phyloP scores from a whole-genome alignment of 2,797 vertebrate genomes.

The Aulostomus chinensis region DNA sequence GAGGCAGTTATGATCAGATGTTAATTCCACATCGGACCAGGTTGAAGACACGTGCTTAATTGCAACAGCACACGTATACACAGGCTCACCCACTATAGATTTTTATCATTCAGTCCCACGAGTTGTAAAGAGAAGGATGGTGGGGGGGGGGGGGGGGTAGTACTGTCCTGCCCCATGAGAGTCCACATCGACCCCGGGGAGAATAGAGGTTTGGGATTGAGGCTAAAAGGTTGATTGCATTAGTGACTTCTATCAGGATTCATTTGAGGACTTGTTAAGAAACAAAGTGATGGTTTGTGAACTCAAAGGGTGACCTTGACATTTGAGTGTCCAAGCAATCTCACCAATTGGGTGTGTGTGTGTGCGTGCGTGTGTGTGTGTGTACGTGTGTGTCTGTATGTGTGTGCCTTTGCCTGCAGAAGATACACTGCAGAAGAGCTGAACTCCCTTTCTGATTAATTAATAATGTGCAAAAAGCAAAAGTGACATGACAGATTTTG shows the following conservation, averaged over 20 bases:
- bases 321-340: conserved; percentile 49
- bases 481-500: conserved; percentile 1
- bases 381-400: not conserved
- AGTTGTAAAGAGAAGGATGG: conserved; percentile 32
- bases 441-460: conserved; percentile 1
- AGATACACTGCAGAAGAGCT: not conserved
- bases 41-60: conserved; percentile 39
- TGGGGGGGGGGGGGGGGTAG: not conserved
- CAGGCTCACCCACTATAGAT: conserved; percentile 51
- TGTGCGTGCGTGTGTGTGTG: conserved; percentile 5
- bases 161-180: conserved; percentile 54
- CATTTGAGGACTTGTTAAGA: conserved; percentile 64
- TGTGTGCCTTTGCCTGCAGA: not conserved
- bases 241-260: conserved; percentile 74
- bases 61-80: conserved; percentile 12
- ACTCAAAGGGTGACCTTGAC: conserved; percentile 63
- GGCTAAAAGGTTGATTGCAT: conserved; percentile 72
- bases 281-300: conserved; percentile 71
- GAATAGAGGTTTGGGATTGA: conserved; percentile 57
- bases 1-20: too few relatives aligned
- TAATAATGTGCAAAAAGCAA: conserved; percentile 13
- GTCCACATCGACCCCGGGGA: conserved; percentile 26
- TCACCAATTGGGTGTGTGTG: conserved; percentile 17
- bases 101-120: conserved; percentile 49
- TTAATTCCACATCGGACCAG: too few relatives aligned